Percentiles rank a stretch among this genome's conserved stretches.
These are phyloP conservation scores for Nipponia nippon DNA, from an alignment of 2,113 vertebrate species.

Conservation along the genomic window DNA sequence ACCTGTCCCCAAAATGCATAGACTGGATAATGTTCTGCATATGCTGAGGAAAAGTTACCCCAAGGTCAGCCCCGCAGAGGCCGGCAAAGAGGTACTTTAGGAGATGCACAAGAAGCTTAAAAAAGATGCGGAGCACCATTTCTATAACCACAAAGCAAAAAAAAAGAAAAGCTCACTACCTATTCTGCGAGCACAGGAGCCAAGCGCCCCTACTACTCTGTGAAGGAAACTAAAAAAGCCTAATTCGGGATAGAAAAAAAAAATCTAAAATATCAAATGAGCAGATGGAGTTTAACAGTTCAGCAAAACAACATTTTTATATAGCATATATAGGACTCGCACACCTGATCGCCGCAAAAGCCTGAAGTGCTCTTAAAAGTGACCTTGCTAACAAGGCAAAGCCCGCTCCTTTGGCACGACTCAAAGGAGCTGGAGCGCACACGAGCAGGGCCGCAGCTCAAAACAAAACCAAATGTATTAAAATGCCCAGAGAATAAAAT, in stretches of 20 bases:
- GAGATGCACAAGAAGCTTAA: neutral
- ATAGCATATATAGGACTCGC: neutral
- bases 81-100: neutral
- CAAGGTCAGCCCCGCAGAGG: neutral
- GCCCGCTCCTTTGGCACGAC: neutral
- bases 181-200: neutral
- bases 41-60: neutral
- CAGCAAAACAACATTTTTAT: neutral
- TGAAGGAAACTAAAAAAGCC: neutral
- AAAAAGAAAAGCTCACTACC: neutral
- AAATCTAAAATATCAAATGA: neutral
- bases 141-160: neutral
- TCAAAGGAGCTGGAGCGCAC: neutral
- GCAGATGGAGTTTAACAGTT: neutral
- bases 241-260: neutral
- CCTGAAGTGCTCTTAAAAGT: neutral
- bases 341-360: neutral
- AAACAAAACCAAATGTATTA: neutral
- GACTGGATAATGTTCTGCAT: conserved; percentile 4
- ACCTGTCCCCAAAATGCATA: neutral
- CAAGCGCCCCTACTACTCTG: neutral
- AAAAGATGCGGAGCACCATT: neutral
- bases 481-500: neutral
- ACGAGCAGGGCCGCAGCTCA: neutral
- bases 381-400: neutral